Evolutionary conservation across 2,888 invertebrate genomes (phyloP).

Genomic region (Cheilosia pagana): DNA sequence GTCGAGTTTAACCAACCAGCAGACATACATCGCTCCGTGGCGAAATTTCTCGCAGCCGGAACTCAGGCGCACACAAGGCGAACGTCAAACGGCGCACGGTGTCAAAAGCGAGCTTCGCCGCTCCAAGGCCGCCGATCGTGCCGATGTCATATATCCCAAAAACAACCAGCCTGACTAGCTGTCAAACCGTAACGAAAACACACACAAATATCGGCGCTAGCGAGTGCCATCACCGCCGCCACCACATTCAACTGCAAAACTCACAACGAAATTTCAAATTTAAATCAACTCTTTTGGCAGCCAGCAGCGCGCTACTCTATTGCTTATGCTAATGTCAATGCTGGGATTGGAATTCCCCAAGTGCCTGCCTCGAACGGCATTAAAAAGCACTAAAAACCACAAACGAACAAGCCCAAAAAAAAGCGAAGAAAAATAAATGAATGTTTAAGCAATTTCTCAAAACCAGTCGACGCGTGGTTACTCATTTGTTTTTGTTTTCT

Average conservation of each 20-base stretch:
- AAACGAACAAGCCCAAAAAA: slow-evolving; percentile 1
- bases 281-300: slow-evolving; percentile 64
- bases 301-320: slow-evolving; percentile 53
- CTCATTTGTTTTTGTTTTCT: slow-evolving; percentile 69
- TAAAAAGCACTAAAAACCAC: slow-evolving; percentile 34
- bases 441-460: slow-evolving; percentile 64
- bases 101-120: slow-evolving; percentile 50
- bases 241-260: slow-evolving; percentile 21
- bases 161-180: not conserved
- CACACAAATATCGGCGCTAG: slow-evolving; percentile 24
- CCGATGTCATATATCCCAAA: slow-evolving; percentile 48
- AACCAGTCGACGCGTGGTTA: slow-evolving; percentile 74
- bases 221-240: slow-evolving; percentile 30
- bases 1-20: not conserved
- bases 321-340: slow-evolving; percentile 69
- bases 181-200: slow-evolving; percentile 22
- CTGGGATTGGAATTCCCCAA: slow-evolving; percentile 73
- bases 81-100: slow-evolving; percentile 62
- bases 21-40: not conserved
- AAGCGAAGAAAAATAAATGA: slow-evolving; percentile 16
- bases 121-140: slow-evolving; percentile 58
- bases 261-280: slow-evolving; percentile 64
- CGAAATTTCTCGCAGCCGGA: slow-evolving; percentile 65
- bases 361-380: slow-evolving; percentile 64
- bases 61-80: slow-evolving; percentile 73